Conservation (phyloP, 1,140 invertebrate species). For the Leptopilina boulardi region DNA sequence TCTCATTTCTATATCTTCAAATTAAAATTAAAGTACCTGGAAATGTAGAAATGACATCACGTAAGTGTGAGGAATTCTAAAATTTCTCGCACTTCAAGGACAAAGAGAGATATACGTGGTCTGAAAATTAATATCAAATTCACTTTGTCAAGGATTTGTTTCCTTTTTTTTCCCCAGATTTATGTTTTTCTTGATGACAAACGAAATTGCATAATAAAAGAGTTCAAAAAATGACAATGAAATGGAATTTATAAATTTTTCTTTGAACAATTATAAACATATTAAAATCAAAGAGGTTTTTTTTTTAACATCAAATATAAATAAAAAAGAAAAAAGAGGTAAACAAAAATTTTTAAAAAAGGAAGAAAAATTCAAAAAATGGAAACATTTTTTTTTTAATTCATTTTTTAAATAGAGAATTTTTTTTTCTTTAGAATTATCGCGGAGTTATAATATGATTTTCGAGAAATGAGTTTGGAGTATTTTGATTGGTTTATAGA, state of each 20-base stretch:
- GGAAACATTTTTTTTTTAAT: neutral
- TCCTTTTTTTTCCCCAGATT: neutral
- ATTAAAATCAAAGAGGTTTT: too few relatives aligned
- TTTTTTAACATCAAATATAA: too few relatives aligned
- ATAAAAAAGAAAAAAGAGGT: too few relatives aligned
- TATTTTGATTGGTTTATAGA: slow-evolving; percentile 18
- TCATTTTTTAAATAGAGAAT: neutral
- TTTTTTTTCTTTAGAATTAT: neutral
- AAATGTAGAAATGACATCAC: slow-evolving; percentile 4
- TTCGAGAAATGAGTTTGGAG: neutral
- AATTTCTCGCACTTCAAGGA: slow-evolving; percentile 8
- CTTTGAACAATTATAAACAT: too few relatives aligned
- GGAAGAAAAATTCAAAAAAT: too few relatives aligned
- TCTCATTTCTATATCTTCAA: neutral
- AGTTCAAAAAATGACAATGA: neutral
- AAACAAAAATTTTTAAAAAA: too few relatives aligned
- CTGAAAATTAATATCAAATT: neutral
- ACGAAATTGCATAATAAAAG: neutral
- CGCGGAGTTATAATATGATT: neutral
- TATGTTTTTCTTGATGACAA: neutral
- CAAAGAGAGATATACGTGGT: neutral
- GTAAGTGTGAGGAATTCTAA: slow-evolving; percentile 9
- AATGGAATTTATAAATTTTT: neutral
- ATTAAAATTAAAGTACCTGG: slow-evolving; percentile 5
- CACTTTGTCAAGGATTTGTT: neutral